Conservation (phyloP, 2,888 invertebrate genomes). For the Pecten maximus region DNA sequence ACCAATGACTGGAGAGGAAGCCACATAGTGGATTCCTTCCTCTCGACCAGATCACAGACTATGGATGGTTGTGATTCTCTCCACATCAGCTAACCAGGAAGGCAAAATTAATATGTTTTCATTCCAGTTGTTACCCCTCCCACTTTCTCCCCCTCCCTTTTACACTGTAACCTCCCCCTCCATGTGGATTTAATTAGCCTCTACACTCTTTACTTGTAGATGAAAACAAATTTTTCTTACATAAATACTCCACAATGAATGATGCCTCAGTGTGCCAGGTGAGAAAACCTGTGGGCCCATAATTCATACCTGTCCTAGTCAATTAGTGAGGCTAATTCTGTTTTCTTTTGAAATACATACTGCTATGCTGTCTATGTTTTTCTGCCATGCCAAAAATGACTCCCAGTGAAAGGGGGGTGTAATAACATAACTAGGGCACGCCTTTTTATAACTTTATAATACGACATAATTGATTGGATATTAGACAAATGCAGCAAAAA, state of each 20-base stretch:
- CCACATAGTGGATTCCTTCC: conserved; percentile 28
- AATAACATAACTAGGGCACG: conserved; percentile 31
- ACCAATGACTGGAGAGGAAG: conserved; percentile 28
- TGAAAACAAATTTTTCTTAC: conserved; percentile 35
- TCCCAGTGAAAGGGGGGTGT: not conserved
- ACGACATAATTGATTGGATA: conserved; percentile 27
- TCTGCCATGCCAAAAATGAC: conserved; percentile 10
- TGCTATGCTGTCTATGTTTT: not conserved
- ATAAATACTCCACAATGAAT: conserved; percentile 21
- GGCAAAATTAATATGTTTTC: conserved; percentile 33
- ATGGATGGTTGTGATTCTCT: conserved; percentile 24
- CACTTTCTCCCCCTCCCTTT: not conserved
- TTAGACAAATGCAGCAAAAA: conserved; percentile 4
- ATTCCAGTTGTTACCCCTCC: not conserved
- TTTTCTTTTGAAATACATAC: conserved; percentile 25
- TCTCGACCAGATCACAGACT: conserved; percentile 11
- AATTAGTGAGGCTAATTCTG: not conserved
- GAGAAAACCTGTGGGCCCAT: not conserved
- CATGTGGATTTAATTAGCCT: conserved; percentile 5
- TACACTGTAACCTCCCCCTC: not conserved
- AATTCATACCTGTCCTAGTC: conserved; percentile 23
- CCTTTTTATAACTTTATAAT: conserved; percentile 33
- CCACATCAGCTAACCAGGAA: conserved; percentile 22
- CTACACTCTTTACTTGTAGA: conserved; percentile 3
- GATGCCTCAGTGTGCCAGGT: not conserved